Base-by-base conservation (phyloP, 2,888 invertebrate species). In the Automeris io region DNA sequence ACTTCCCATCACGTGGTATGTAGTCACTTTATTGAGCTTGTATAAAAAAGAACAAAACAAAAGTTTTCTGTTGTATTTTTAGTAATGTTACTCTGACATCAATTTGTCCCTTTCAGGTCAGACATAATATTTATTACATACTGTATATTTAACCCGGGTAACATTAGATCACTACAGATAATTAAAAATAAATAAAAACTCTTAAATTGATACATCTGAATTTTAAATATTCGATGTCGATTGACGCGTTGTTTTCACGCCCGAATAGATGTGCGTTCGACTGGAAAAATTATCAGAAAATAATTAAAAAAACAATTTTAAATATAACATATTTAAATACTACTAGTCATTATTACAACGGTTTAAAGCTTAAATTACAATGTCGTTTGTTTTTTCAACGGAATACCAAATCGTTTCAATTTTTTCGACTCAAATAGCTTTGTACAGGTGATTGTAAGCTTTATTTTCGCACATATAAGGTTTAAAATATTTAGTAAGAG, bases 181-280 rank as follows among this genome's bases (percentile, higher is more conserved):
- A 33, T 41, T 46, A 48, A 42, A 45, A 37, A 43, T 43, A 56
- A 56, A 61, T 66, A 56, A 54, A 71, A 16, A 16, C n/a, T 29
- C 16, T 29, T 29, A 29, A 29, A 74, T 77, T 71, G 76, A 80
- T 73, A 72, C 61, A 61, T 64, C 55, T 45, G 42, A 54, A 56
- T 61, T 71, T 64, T 45, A 54, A 70, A 62, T 56, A 65, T 58
- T 66, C 65, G 47, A 63, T 71, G 71, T 52, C 70, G 61, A 71
- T 72, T 70, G 75, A 80, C 72, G 62, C 59, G 59, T 61, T 57
- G 57, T 54, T 51, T 61, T 43, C 59, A 72, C 62, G 70, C 65
- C 54, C 44, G 65, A 68, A 54, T 54, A 61, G 47, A 40, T 57
- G 54, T 68, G 80, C 77, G 78, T 79, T 70, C 70, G 43, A 55